Conservation (phyloP, 2,888 invertebrate species). For the Lasioglossum villosulum region DNA sequence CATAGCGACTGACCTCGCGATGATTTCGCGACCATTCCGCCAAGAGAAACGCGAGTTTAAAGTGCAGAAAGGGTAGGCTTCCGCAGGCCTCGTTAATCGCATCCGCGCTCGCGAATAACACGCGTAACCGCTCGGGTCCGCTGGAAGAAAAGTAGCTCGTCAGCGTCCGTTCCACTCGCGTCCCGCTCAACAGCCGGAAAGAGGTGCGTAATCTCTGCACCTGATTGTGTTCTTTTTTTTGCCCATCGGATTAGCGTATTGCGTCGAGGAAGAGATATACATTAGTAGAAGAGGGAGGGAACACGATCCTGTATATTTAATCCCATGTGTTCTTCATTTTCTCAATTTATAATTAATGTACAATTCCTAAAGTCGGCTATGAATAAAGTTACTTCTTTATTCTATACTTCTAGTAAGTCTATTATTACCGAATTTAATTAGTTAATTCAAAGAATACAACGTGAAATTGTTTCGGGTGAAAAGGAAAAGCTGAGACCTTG, state of each 20-base stretch:
- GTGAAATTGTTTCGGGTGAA: too few relatives aligned
- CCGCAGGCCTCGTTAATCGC: constrained; percentile 33
- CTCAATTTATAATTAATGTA: neutral
- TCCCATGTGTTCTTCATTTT: neutral
- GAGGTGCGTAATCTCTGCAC: constrained; percentile 60
- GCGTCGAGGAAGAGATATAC: constrained; percentile 29
- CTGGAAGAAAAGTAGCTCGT: neutral
- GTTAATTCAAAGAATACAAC: too few relatives aligned
- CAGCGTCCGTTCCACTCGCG: constrained; percentile 3
- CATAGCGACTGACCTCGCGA: constrained; percentile 8
- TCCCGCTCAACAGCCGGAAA: constrained; percentile 22
- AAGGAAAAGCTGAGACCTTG: neutral
- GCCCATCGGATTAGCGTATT: constrained; percentile 26
- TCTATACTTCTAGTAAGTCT: too few relatives aligned
- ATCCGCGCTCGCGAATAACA: constrained; percentile 4
- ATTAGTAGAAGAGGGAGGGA: neutral
- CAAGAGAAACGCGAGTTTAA: neutral
- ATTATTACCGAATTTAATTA: too few relatives aligned
- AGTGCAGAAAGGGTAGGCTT: neutral
- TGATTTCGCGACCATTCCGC: neutral
- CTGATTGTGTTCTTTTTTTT: constrained; percentile 59
- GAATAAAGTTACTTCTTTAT: too few relatives aligned
- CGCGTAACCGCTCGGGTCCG: neutral
- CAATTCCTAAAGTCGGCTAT: too few relatives aligned
- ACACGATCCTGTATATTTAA: neutral